Evolutionary conservation across 1,140 invertebrate genomes (phyloP).

Genomic region (Solenopsis invicta): DNA sequence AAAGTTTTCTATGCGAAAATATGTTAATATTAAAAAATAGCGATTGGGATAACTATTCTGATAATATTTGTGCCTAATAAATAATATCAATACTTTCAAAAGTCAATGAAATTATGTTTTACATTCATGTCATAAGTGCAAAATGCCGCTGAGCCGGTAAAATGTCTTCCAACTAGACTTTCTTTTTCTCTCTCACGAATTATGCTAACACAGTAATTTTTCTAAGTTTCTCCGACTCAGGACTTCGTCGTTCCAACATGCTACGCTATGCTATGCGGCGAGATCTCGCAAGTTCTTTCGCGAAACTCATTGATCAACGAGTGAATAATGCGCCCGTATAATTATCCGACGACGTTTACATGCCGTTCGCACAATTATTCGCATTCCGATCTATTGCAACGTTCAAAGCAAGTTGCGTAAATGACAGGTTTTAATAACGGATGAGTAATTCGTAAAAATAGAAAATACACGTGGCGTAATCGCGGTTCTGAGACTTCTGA

Average conservation of each 20-base stretch:
- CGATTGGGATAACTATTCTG: neutral
- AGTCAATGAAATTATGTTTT: neutral
- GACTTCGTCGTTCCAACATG: conserved; percentile 18
- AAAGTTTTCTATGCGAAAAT: neutral
- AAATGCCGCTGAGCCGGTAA: neutral
- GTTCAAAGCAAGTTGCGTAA: conserved; percentile 38
- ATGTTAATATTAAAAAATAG: conserved; percentile 9
- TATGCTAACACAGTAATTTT: conserved; percentile 3
- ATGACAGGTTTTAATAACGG: conserved; percentile 29
- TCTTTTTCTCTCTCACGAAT: conserved; percentile 4
- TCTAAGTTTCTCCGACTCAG: conserved; percentile 25
- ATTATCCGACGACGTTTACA: conserved; percentile 57
- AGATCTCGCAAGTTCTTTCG: conserved; percentile 14
- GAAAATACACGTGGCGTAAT: neutral
- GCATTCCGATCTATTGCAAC: conserved; percentile 62
- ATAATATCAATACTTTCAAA: neutral
- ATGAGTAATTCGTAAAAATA: conserved; percentile 42
- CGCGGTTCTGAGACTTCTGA: neutral
- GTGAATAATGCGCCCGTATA: conserved; percentile 54
- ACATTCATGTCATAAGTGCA: neutral
- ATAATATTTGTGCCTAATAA: neutral
- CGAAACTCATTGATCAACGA: conserved; percentile 46
- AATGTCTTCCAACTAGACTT: neutral
- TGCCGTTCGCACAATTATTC: conserved; percentile 66
- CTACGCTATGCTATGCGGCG: neutral